Base-by-base conservation (phyloP, 2,113 vertebrate genomes). In the Glaucomys volans region DNA sequence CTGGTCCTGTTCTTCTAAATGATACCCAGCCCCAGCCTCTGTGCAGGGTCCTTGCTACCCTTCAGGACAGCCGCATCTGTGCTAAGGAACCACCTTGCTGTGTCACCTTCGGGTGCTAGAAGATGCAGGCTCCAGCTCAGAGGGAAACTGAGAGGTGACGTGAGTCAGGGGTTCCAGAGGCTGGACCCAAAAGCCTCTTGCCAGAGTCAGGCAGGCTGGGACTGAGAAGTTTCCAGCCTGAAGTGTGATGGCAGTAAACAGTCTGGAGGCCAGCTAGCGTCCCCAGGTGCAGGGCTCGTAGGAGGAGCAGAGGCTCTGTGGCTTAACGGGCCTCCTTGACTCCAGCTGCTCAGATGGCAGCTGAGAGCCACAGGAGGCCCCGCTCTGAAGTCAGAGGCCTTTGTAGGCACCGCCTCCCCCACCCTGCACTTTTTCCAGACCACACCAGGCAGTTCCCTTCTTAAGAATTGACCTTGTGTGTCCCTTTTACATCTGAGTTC, bases 131-230 rank as follows among this genome's bases (percentile, higher is more conserved):
- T 95, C 20, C 4, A 3, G 26, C 83, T 94, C 69, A 67, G 37
- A 90, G 50, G 87, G 87, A 97, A 97, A 81, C 47, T 90, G 42
- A 89, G 93, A 96, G 84, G 42, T 91, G 83, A 20, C 89, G 37
- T 97, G 95, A 97, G 77, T 97, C 95, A 94, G 80, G 94, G 88
- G 8, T 97, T 98, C 95, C 96, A 96, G 67, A 59, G 95, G 87
- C 86, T 42, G 91, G 94, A 75, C 64, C 24, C 90, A 96, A 80
- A 75, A 16, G 67, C 20, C 67, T 80, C 32, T 59, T 20, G 0
- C n/a, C 94, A 54, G 52, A 50, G 91, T 69, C 82, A 18, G 87
- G 28, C 88, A 87, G 72, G 6, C 81, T 24, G 7, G n/a, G 1
- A 74, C 87, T 35, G 42, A 57, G 85, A 94, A 80, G 83, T 97